Conservation (phyloP, 2,888 invertebrate species). For the Neoascia interrupta region DNA sequence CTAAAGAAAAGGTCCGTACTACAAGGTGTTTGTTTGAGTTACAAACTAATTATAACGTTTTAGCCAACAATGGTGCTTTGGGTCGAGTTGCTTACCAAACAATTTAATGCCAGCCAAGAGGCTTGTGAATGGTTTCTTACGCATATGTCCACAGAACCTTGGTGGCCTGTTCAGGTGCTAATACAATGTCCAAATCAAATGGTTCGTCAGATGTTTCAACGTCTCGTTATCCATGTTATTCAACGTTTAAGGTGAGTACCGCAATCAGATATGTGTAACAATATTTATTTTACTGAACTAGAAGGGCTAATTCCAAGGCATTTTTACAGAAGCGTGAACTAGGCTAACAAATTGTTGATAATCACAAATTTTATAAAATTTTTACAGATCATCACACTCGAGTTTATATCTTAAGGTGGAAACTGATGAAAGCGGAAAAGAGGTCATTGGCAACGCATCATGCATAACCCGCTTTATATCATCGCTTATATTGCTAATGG, state of each 20-base stretch:
- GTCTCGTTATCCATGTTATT: constrained; percentile 96
- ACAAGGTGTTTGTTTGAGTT: too few relatives aligned
- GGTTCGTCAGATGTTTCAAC: constrained; percentile 97
- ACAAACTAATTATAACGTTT: too few relatives aligned
- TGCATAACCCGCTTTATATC: constrained; percentile 96
- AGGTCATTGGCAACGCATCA: constrained; percentile 85
- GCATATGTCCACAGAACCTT: constrained; percentile 95
- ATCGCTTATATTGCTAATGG: constrained; percentile 91
- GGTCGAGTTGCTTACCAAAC: constrained; percentile 96
- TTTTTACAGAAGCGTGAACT: too few relatives aligned
- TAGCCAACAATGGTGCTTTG: constrained; percentile 97
- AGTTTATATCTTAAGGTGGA: constrained; percentile 82
- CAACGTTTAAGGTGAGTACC: constrained; percentile 88
- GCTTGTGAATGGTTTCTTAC: constrained; percentile 95
- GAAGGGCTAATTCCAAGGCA: too few relatives aligned
- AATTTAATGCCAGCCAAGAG: constrained; percentile 93
- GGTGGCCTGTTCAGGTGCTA: constrained; percentile 97
- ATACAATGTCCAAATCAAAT: constrained; percentile 98
- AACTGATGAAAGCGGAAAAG: constrained; percentile 80
- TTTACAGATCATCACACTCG: constrained; percentile 82
- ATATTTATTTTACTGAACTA: too few relatives aligned
- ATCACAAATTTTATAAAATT: too few relatives aligned
- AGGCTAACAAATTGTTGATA: too few relatives aligned
- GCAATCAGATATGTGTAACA: too few relatives aligned
- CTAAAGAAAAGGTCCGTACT: constrained; percentile 91